A percentile compares a stretch with the other conserved stretches of the same genome.
phyloP scores from a whole-genome alignment of 2,797 vertebrate genomes.

The Chloroceryle amazona region DNA sequence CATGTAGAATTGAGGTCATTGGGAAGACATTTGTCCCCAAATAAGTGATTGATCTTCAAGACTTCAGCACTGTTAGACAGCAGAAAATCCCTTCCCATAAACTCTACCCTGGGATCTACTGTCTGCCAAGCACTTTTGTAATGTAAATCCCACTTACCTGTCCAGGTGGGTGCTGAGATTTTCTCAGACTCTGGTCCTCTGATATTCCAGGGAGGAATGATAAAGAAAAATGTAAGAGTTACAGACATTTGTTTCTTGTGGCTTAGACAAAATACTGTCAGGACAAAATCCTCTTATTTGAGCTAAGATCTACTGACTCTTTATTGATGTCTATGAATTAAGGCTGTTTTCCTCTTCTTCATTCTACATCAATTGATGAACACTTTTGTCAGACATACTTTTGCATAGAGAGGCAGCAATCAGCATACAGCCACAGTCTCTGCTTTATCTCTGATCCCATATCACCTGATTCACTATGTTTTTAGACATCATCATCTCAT shows the following conservation, averaged over 20 bases:
- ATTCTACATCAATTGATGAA: background rate
- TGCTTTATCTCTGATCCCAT: background rate
- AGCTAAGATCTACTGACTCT: background rate
- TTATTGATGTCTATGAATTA: background rate
- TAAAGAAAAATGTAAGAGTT: background rate
- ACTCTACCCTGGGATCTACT: background rate
- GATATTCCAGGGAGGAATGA: background rate
- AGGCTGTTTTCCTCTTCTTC: background rate
- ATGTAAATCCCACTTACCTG: background rate
- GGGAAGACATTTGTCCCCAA: background rate
- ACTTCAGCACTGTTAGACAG: background rate
- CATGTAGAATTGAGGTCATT: background rate
- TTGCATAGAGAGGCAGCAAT: background rate
- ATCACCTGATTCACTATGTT: background rate
- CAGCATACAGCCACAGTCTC: background rate
- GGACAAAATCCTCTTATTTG: background rate
- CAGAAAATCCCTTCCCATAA: background rate
- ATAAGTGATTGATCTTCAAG: background rate
- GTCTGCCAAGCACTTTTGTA: background rate
- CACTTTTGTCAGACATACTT: background rate
- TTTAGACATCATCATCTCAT: background rate
- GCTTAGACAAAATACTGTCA: background rate
- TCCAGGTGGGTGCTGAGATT: background rate
- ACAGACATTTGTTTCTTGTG: background rate
- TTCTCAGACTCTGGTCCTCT: background rate